These are phyloP conservation scores for Heliothis subflexa DNA, from an alignment of 1,140 invertebrate species.

Conservation along the genomic window DNA sequence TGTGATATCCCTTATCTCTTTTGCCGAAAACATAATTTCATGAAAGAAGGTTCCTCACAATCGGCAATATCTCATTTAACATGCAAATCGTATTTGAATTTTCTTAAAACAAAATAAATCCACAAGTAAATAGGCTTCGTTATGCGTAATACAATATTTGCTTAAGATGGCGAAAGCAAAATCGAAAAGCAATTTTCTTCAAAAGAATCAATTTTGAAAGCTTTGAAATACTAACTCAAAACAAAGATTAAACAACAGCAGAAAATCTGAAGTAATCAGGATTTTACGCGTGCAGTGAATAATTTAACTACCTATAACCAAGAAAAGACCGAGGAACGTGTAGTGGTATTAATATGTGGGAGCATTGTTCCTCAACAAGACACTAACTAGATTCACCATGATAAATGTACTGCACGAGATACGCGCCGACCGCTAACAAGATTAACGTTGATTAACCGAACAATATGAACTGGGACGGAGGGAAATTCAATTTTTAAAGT, in stretches of 20 bases:
- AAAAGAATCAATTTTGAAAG: too few relatives aligned
- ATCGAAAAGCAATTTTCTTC: background rate
- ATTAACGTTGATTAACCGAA: conserved; percentile 71
- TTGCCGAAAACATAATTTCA: conserved; percentile 24
- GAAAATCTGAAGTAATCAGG: too few relatives aligned
- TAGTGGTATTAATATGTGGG: conserved; percentile 35
- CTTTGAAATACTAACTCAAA: background rate
- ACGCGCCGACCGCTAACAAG: conserved; percentile 60
- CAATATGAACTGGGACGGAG: conserved; percentile 63
- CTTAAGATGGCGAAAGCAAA: background rate
- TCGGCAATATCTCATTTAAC: conserved; percentile 10
- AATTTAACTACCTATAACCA: conserved; percentile 11
- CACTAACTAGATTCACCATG: conserved; percentile 60
- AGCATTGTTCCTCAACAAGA: conserved; percentile 39
- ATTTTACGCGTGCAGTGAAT: too few relatives aligned
- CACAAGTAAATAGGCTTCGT: background rate
- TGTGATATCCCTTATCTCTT: conserved; percentile 23
- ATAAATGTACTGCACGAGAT: conserved; percentile 65
- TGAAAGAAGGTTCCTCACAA: conserved; percentile 22
- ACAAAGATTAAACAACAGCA: background rate
- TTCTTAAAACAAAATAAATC: background rate
- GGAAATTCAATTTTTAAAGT: conserved; percentile 65
- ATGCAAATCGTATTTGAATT: conserved; percentile 4
- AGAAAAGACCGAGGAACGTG: conserved; percentile 8
- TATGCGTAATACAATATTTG: too few relatives aligned